A percentile compares a stretch with the other conserved stretches of the same genome.
These are phyloP conservation scores for Cirrhinus molitorella DNA, from an alignment of 2,797 vertebrate species.

Conservation along the genomic window DNA sequence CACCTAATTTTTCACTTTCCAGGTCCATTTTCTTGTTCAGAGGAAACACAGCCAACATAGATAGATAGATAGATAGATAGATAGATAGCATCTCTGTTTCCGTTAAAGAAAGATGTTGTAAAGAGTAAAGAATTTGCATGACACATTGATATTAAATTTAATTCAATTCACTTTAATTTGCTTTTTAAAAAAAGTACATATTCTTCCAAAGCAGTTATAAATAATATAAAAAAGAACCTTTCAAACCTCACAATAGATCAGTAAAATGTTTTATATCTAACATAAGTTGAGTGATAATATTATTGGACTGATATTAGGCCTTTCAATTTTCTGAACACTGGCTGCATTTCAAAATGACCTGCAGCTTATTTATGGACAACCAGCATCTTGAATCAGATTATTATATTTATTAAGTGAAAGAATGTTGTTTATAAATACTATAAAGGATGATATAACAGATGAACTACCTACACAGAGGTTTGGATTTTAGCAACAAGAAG, in stretches of 20 bases:
- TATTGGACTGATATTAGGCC: not conserved
- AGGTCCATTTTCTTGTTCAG: not conserved
- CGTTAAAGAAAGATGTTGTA: not conserved
- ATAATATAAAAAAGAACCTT: not conserved
- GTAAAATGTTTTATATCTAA: not conserved
- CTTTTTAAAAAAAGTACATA: not conserved
- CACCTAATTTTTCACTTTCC: not conserved
- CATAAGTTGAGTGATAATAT: not conserved
- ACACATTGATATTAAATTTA: not conserved
- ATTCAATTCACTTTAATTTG: not conserved
- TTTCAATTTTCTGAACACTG: not conserved
- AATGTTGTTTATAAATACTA: not conserved
- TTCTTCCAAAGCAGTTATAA: not conserved
- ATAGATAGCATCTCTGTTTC: too few relatives aligned
- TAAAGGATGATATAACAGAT: not conserved
- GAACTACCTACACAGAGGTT: not conserved
- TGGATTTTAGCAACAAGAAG: not conserved
- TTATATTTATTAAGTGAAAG: not conserved
- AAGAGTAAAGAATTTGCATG: not conserved
- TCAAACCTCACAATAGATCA: not conserved
- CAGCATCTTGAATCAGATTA: not conserved
- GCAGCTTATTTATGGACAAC: not conserved
- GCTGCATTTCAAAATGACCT: not conserved
- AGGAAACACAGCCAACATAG: not conserved
- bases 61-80: not conserved